Evolutionary conservation across 2,113 vertebrate species (phyloP), one percentile per base, ranked within the genome.

Genomic region (Spea bombifrons): DNA sequence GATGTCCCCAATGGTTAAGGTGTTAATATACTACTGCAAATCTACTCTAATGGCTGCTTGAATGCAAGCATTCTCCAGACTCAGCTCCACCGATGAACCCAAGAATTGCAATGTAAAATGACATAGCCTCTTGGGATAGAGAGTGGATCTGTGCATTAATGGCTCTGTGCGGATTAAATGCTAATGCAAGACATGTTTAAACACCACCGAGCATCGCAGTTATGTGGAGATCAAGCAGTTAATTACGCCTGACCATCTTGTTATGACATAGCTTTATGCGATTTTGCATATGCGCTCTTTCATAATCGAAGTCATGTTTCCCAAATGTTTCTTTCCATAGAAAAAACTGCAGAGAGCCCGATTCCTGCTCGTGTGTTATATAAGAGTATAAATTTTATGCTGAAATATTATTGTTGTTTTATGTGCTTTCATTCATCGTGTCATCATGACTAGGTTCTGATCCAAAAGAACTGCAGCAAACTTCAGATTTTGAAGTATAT

Each of bases 111-210:
- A 49, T 48, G 45, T 80, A 81, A 13, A 82, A 84, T 85, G 85
- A 80, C 85, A 82, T 84, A 85, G 4, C 72, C 86, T 87, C 82
- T 78, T 81, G 84, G 83, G 84, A 81, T 79, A 82, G 48, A 86
- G 88, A 88, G 84, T 85, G 69, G 78, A 88, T 85, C 84, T 82
- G 64, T 83, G 63, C 85, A 84, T 85, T 83, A 88, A 75, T 81
- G 82, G 84, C 83, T 86, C 59, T 66, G 81, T 64, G 76, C 81
- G 81, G 83, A 81, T 81, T 75, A 63, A 4, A 79, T 84, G 12
- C 67, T 12, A 84, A 75, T 79, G 81, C 47, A 66, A 84, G 70
- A 64, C 63, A 66, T 82, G 70, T 81, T 84, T 66, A 82, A 86
- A 82, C 81, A 82, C 80, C 78, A 71, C 30, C 73, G 68, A 68